Conservation (phyloP, 2,888 invertebrate genomes). For the Parapristionchus giblindavisi region DNA sequence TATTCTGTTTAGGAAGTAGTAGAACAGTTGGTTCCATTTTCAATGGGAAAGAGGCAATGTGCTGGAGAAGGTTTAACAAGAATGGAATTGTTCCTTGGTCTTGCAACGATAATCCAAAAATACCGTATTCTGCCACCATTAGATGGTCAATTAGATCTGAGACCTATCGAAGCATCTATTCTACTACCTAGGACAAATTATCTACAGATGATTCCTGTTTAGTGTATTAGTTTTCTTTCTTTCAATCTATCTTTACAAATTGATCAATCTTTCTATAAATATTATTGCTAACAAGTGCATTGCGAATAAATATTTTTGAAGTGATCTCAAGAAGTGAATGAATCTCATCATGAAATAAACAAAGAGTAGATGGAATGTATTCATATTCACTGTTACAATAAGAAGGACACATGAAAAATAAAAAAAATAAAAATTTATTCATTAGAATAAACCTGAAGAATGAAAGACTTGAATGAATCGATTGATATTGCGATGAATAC, state of each 20-base stretch:
- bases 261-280: too few relatives aligned
- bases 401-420: background rate
- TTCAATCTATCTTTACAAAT: too few relatives aligned
- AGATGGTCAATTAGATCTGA: constrained; percentile 35
- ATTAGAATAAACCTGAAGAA: background rate
- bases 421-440: background rate
- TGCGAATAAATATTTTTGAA: too few relatives aligned
- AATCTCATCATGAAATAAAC: too few relatives aligned
- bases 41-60: constrained; percentile 52
- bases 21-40: constrained; percentile 50
- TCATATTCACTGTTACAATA: too few relatives aligned
- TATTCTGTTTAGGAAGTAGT: constrained; percentile 44
- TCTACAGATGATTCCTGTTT: constrained; percentile 22
- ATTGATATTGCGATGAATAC: background rate
- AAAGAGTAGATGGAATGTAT: too few relatives aligned
- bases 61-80: constrained; percentile 55
- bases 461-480: background rate
- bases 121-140: constrained; percentile 39
- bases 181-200: constrained; percentile 39
- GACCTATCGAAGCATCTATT: constrained; percentile 36
- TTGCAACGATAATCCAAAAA: constrained; percentile 39
- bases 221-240: too few relatives aligned
- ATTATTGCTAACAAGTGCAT: too few relatives aligned
- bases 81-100: constrained; percentile 50
- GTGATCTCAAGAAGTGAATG: too few relatives aligned